Percentiles rank a stretch among this genome's conserved stretches.
phyloP scores from a whole-genome alignment of 2,113 vertebrate genomes.

The Scalopus aquaticus region DNA sequence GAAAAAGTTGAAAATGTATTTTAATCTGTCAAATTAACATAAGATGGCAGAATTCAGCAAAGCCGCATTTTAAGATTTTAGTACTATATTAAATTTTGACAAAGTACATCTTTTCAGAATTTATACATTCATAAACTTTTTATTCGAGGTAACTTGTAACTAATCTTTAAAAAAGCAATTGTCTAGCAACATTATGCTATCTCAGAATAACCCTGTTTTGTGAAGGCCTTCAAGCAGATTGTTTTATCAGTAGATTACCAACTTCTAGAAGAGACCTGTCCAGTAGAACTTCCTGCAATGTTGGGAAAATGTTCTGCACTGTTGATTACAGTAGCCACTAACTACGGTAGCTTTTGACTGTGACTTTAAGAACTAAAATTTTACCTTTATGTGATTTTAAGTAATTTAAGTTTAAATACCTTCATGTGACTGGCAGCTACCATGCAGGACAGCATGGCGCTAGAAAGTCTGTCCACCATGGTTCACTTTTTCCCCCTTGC shows the following conservation, averaged over 20 bases:
- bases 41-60: constrained; percentile 64
- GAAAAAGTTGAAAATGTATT: constrained; percentile 77
- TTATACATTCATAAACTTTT: constrained; percentile 23
- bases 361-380: not conserved
- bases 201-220: not conserved
- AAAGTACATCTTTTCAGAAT: constrained; percentile 35
- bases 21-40: constrained; percentile 76
- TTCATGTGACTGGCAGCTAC: not conserved
- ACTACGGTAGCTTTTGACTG: not conserved
- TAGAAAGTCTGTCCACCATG: not conserved
- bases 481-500: not conserved
- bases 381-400: not conserved
- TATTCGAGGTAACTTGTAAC: not conserved
- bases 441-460: not conserved
- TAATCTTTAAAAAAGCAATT: not conserved
- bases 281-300: not conserved
- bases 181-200: not conserved
- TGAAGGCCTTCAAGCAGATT: not conserved
- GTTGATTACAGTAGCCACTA: not conserved
- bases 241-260: not conserved
- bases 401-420: not conserved
- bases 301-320: not conserved
- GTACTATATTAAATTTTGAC: constrained; percentile 23
- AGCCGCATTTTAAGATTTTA: constrained; percentile 48
- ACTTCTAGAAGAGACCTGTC: not conserved